These are phyloP conservation scores for Apotomis betuletana DNA, from an alignment of 2,888 invertebrate species.

Conservation along the genomic window DNA sequence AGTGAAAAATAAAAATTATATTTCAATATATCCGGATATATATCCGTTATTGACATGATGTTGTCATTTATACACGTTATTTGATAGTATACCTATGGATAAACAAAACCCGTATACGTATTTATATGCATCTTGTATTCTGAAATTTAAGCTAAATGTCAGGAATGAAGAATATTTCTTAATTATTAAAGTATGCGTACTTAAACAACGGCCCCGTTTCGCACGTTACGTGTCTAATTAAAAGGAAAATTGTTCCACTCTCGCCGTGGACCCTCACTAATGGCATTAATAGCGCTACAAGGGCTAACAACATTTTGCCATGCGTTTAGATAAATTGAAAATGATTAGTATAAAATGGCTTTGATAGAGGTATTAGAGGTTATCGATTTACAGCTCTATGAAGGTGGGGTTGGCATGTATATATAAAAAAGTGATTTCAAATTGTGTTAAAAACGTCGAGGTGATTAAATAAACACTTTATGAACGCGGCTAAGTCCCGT, in stretches of 20 bases:
- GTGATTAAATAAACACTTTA: too few species aligned
- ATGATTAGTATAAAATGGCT: background rate
- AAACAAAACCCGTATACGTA: background rate
- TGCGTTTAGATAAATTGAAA: slow-evolving; percentile 28
- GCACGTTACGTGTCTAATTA: slow-evolving; percentile 42
- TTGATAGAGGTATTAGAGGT: background rate
- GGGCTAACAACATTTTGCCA: slow-evolving; percentile 27
- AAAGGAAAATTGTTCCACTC: slow-evolving; percentile 38
- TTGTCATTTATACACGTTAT: too few species aligned
- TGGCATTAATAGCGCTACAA: slow-evolving; percentile 36
- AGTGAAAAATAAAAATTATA: too few species aligned
- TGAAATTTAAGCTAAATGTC: background rate
- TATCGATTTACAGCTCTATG: too few species aligned
- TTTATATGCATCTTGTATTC: background rate
- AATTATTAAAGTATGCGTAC: slow-evolving; percentile 39
- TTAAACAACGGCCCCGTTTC: slow-evolving; percentile 37
- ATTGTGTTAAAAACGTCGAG: too few species aligned
- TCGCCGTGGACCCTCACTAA: slow-evolving; percentile 35
- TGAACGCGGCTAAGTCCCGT: too few species aligned
- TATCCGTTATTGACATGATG: too few species aligned
- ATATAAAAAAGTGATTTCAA: too few species aligned
- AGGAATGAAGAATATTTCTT: slow-evolving; percentile 33
- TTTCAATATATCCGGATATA: too few species aligned
- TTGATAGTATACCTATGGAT: too few species aligned
- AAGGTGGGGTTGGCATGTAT: too few species aligned